Evolutionary conservation across 2,113 vertebrate genomes (phyloP).

Genomic region (Barbus barbus): DNA sequence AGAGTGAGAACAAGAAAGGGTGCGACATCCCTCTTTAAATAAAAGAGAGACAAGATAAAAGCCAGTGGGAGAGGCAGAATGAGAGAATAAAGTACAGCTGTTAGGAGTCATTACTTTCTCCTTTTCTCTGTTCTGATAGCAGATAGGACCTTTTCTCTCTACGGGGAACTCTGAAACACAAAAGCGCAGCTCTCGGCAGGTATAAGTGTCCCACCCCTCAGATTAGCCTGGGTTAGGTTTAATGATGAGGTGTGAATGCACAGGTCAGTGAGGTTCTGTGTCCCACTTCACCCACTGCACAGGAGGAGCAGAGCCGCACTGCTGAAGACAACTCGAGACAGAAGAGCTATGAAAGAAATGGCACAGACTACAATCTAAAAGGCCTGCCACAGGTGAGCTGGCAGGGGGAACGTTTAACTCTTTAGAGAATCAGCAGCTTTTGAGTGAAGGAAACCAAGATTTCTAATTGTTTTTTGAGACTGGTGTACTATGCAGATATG

Average conservation of each 20-base stretch:
- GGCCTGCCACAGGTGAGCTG: background rate
- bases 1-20: background rate
- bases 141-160: conserved; percentile 26
- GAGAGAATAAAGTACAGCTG: conserved; percentile 28
- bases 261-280: conserved; percentile 45
- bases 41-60: conserved; percentile 36
- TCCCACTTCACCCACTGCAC: conserved; percentile 47
- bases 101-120: conserved; percentile 51
- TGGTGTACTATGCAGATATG: background rate
- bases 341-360: background rate
- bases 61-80: background rate
- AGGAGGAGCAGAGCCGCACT: conserved; percentile 11
- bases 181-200: conserved; percentile 41
- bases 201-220: conserved; percentile 18
- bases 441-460: background rate
- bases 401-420: background rate
- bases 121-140: conserved; percentile 43
- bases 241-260: conserved; percentile 23
- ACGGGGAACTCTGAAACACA: conserved; percentile 34
- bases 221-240: conserved; percentile 35
- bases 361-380: conserved; percentile 11
- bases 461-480: background rate
- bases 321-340: background rate
- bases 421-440: background rate
- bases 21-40: background rate